phyloP scores from a whole-genome alignment of 2,888 invertebrate species.

The Dyspetes luteomarginatus region DNA sequence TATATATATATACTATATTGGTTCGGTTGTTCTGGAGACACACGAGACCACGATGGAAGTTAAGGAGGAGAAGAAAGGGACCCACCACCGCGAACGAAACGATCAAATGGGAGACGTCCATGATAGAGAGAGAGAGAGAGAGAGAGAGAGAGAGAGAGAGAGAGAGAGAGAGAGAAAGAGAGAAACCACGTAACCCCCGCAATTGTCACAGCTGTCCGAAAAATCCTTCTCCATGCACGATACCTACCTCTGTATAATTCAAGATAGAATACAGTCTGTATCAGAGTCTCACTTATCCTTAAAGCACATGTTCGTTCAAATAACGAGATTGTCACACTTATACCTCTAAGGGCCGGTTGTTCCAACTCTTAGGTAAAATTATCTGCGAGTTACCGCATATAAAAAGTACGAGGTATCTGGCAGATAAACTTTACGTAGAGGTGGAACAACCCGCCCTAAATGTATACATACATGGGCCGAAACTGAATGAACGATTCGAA shows the following conservation, averaged over 20 bases:
- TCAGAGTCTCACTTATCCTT: constrained; percentile 33
- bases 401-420: no score
- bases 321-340: constrained; percentile 16
- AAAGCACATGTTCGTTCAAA: constrained; percentile 34
- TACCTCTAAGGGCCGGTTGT: background rate
- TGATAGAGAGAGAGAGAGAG: constrained; percentile 27
- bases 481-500: no score
- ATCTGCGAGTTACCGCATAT: no score
- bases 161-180: background rate
- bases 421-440: no score
- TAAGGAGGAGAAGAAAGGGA: constrained; percentile 8
- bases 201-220: constrained; percentile 73
- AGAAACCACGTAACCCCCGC: constrained; percentile 63
- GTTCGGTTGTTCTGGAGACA: constrained; percentile 36
- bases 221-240: constrained; percentile 9
- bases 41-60: constrained; percentile 15
- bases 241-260: constrained; percentile 5
- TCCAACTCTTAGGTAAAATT: no score
- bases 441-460: background rate
- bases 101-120: constrained; percentile 65
- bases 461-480: no score
- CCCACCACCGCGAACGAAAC: constrained; percentile 59
- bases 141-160: constrained; percentile 2
- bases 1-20: background rate
- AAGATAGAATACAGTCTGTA: background rate